Evolutionary conservation across 1,140 invertebrate species (phyloP).

Genomic region (Homarus americanus): DNA sequence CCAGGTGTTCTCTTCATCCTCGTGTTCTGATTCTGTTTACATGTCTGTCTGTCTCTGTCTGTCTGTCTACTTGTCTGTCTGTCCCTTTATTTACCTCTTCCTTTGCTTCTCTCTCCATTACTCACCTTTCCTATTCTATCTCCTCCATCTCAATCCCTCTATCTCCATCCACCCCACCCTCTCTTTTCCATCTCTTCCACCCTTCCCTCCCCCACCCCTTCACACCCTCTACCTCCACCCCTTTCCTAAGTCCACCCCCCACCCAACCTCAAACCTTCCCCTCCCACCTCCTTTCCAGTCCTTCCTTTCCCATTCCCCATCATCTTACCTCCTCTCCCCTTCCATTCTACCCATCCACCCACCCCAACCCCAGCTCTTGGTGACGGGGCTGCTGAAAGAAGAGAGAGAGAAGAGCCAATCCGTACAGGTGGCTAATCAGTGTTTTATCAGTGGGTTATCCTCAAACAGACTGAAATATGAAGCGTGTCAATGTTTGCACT

Average conservation of each 20-base stretch:
- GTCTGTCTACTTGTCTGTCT: constrained; percentile 18
- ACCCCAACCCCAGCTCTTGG: too few relatives aligned
- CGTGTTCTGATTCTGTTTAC: constrained; percentile 9
- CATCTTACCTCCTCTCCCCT: background rate
- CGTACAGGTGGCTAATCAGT: constrained; percentile 6
- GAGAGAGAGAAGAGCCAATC: background rate
- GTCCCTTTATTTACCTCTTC: constrained; percentile 7
- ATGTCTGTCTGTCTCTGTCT: constrained; percentile 21
- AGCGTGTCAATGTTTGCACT: constrained; percentile 41
- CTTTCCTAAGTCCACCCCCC: too few relatives aligned
- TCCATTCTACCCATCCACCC: constrained; percentile 15
- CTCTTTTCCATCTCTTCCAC: too few relatives aligned
- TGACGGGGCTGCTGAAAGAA: too few relatives aligned
- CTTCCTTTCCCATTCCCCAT: background rate
- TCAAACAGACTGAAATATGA: constrained; percentile 54
- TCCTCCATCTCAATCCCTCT: constrained; percentile 12
- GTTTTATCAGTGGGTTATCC: constrained; percentile 12
- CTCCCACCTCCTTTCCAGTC: background rate
- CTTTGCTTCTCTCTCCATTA: constrained; percentile 27
- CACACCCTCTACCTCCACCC: too few relatives aligned
- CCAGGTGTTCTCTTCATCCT: too few relatives aligned
- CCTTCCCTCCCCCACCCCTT: background rate
- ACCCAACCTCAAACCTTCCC: background rate
- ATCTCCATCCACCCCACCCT: background rate
- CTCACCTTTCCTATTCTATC: background rate